Evolutionary conservation across 2,888 invertebrate genomes (phyloP), one percentile per base, ranked within the genome.

Genomic region (Leptogaster cylindrica): DNA sequence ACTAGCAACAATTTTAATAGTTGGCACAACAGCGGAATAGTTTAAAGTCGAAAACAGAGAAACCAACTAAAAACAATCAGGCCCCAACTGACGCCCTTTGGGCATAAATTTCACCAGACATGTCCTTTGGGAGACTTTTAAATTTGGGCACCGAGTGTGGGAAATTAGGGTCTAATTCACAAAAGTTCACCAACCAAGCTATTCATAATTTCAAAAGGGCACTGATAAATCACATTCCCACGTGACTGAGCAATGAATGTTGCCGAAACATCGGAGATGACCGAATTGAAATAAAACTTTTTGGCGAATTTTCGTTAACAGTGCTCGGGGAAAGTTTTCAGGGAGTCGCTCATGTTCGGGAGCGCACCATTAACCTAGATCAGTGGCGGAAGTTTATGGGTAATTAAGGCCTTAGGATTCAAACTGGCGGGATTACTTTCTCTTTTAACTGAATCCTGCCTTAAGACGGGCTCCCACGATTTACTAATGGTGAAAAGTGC

Each of bases 261-360:
- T 8, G 20, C n/a, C n/a, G 25, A 25, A 46, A 18, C n/a, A 46
- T 46, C 20, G n/a, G 20, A 23, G 46, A 46, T 46, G 46, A 46
- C 46, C 46, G 46, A 46, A 46, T 46, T 46, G 46, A 46, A 46
- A 46, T 46, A 46, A 46, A 46, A 46, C 8, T 46, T 46, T 46
- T 46, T n/a, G n/a, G 46, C 1, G n/a, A 46, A 20, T 25, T 6
- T 7, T 23, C 23, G 8, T 23, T 16, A 8, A 10, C 14, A n/a
- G 44, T 20, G n/a, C 5, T 16, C n/a, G 10, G 46, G 20, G 46
- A 46, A 46, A 46, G 46, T 46, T 46, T 46, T 8, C 46, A 23
- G 5, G 4, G 18, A 44, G 25, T 20, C 25, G 46, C 25, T 46
- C 20, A 23, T 25, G n/a, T 46, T 25, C 25, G 20, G 46, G 46